Percentiles rank a stretch among this genome's conserved stretches.
These are phyloP conservation scores for Sprattus sprattus DNA, from an alignment of 2,113 vertebrate species.

Conservation along the genomic window DNA sequence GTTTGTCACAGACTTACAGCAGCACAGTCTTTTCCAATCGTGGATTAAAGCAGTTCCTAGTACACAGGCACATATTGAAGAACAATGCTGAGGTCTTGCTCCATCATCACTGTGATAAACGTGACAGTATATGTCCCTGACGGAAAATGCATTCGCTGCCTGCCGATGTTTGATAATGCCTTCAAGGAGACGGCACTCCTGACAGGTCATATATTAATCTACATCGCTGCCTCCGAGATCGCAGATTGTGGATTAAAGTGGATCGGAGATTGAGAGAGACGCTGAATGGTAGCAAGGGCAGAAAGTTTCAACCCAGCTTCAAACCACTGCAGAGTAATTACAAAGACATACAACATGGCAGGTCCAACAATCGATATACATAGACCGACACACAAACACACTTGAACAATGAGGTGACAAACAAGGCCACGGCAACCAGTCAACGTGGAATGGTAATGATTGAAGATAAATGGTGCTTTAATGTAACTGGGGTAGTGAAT, in stretches of 20 bases:
- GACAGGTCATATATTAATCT: constrained; percentile 12
- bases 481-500: not conserved
- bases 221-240: not conserved
- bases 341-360: not conserved
- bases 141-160: not conserved
- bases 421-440: not conserved
- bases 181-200: not conserved
- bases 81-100: not conserved
- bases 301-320: not conserved
- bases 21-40: not conserved
- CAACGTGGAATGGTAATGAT: not conserved
- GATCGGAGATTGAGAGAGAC: not conserved
- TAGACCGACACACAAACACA: not conserved
- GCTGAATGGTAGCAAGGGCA: not conserved
- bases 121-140: not conserved
- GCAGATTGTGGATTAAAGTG: not conserved
- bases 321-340: not conserved
- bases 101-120: not conserved
- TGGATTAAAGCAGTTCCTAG: not conserved
- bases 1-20: not conserved
- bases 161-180: not conserved
- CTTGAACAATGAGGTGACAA: not conserved
- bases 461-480: not conserved
- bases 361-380: not conserved
- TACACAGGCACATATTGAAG: not conserved